A percentile compares a stretch with the other conserved stretches of the same genome.
phyloP scores from a whole-genome alignment of 2,797 vertebrate genomes.

The Hippoglossus hippoglossus region DNA sequence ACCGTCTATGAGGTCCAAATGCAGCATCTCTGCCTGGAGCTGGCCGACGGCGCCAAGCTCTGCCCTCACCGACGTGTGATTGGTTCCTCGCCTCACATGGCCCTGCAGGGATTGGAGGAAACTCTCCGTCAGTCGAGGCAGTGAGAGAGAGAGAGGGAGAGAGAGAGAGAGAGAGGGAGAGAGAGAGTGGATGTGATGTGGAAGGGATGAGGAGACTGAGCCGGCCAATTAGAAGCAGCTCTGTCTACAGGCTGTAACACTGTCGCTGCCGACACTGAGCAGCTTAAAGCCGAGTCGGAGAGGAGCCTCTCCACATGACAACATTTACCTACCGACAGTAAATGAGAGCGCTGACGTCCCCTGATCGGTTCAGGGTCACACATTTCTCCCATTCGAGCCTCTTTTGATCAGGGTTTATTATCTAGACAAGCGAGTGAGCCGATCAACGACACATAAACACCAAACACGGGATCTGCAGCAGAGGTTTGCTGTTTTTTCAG shows the following conservation, averaged over 20 bases:
- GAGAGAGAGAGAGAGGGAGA: slow-evolving; percentile 3
- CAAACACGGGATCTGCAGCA: no score
- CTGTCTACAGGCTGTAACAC: slow-evolving; percentile 61
- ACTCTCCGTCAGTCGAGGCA: slow-evolving; percentile 51
- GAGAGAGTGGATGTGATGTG: slow-evolving; percentile 24
- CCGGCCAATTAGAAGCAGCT: slow-evolving; percentile 73
- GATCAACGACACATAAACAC: no score
- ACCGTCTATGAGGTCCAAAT: slow-evolving; percentile 95
- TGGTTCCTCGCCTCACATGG: slow-evolving; percentile 87
- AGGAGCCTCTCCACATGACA: slow-evolving; percentile 10
- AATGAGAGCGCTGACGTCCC: background rate
- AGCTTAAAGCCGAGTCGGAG: slow-evolving; percentile 36
- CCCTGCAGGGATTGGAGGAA: slow-evolving; percentile 84
- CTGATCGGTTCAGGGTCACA: no score
- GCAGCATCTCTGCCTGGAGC: slow-evolving; percentile 94
- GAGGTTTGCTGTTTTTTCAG: no score
- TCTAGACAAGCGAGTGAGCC: no score
- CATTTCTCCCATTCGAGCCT: no score
- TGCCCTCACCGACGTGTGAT: slow-evolving; percentile 82
- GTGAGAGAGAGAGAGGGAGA: slow-evolving; percentile 30
- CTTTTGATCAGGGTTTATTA: no score
- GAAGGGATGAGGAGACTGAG: slow-evolving; percentile 68
- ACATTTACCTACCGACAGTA: background rate
- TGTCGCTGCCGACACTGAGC: slow-evolving; percentile 54
- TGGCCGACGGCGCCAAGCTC: slow-evolving; percentile 88